These are phyloP conservation scores for Champsocephalus gunnari DNA, from an alignment of 2,797 vertebrate species.

Conservation along the genomic window DNA sequence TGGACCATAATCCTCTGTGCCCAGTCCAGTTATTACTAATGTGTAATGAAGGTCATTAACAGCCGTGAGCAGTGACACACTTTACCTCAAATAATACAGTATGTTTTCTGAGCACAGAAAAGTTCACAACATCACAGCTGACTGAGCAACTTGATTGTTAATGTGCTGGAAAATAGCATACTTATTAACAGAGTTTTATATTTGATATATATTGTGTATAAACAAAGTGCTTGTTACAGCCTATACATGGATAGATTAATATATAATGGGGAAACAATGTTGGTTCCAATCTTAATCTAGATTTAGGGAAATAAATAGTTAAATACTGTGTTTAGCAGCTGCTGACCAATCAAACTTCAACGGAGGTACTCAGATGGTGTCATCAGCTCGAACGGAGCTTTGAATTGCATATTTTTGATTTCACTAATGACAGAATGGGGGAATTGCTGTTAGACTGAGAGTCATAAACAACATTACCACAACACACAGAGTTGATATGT, in stretches of 20 bases:
- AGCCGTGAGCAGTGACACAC: conserved; percentile 1
- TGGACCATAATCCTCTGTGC: conserved; percentile 35
- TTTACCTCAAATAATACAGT: conserved; percentile 8
- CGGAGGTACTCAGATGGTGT: conserved; percentile 10
- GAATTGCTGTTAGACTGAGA: conserved; percentile 21
- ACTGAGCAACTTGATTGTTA: conserved; percentile 1
- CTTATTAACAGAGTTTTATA: neutral
- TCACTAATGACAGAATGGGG: conserved; percentile 27
- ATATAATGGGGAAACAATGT: neutral
- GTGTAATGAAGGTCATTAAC: conserved; percentile 30
- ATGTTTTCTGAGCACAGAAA: conserved; percentile 15
- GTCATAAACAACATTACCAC: conserved; percentile 6
- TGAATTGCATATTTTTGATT: conserved; percentile 49
- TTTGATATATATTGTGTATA: no score
- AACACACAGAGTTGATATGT: conserved; percentile 7
- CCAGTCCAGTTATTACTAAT: conserved; percentile 20
- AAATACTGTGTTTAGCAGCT: conserved; percentile 10
- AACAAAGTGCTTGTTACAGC: neutral
- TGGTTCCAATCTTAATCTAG: neutral
- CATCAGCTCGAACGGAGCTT: conserved; percentile 30
- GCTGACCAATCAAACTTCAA: neutral
- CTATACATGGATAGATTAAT: neutral
- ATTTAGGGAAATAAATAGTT: conserved; percentile 1
- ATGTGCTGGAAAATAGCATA: neutral
- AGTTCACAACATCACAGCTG: neutral